A percentile compares a stretch with the other conserved stretches of the same genome.
Conservation (phyloP, 2,888 invertebrate genomes). For the Pimpla rufipes region DNA sequence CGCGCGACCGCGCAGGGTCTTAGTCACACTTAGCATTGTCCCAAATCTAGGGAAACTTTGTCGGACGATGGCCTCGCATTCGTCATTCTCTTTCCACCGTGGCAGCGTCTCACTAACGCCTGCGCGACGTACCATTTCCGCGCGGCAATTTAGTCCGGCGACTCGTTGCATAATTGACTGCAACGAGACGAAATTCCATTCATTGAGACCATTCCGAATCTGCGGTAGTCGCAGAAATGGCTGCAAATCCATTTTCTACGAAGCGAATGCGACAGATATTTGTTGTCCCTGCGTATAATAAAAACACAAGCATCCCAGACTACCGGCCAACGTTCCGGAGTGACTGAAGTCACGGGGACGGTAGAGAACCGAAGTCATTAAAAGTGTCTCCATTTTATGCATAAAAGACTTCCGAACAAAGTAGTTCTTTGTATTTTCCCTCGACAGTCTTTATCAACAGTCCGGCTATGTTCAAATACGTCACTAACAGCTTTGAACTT, state of each 20-base stretch:
- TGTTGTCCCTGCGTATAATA: background rate
- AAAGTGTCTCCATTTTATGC: too few species aligned
- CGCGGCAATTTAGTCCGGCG: background rate
- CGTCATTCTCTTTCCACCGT: background rate
- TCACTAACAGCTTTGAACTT: too few species aligned
- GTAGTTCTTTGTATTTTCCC: too few species aligned
- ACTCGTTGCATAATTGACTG: background rate
- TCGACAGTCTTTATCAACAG: too few species aligned
- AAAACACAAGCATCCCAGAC: too few species aligned
- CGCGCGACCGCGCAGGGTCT: background rate
- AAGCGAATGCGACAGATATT: background rate
- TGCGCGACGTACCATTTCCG: background rate
- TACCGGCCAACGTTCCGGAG: too few species aligned
- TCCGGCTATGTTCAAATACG: too few species aligned
- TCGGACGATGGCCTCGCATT: background rate
- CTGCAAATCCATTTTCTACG: background rate
- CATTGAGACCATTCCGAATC: background rate
- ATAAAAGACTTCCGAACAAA: too few species aligned
- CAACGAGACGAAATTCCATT: background rate
- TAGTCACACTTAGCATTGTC: background rate
- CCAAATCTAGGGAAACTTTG: background rate
- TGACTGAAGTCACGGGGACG: too few species aligned
- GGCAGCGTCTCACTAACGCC: background rate
- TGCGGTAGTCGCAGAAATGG: background rate
- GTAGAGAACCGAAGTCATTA: too few species aligned